Evolutionary conservation across 2,797 vertebrate genomes (phyloP).

Genomic region (Gymnocypris eckloni): DNA sequence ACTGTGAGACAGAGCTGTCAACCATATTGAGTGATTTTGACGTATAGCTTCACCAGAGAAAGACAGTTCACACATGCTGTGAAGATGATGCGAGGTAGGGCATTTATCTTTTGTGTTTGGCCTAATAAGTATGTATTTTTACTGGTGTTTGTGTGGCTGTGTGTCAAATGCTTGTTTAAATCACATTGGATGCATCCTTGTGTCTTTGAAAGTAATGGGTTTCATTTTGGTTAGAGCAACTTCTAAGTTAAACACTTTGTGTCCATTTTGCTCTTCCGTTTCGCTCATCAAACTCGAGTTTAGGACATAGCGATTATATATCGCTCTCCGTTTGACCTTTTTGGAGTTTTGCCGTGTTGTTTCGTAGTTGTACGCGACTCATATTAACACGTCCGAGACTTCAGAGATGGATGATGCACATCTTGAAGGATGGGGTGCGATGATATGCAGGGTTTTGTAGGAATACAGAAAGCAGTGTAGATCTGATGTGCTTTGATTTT

Average conservation of each 20-base stretch:
- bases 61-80: conserved; percentile 58
- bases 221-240: neutral
- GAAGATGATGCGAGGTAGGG: conserved; percentile 85
- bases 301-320: neutral
- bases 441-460: conserved; percentile 1
- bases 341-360: neutral
- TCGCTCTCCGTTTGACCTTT: neutral
- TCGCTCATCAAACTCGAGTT: neutral
- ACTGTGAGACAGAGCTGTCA: conserved; percentile 35
- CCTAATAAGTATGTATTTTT: conserved; percentile 27
- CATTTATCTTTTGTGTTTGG: conserved; percentile 58
- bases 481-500: conserved; percentile 5
- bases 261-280: neutral
- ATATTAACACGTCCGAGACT: conserved; percentile 35
- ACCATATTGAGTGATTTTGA: conserved; percentile 47
- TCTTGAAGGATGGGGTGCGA: neutral
- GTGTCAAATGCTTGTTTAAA: conserved; percentile 50
- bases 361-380: neutral
- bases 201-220: neutral
- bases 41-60: conserved; percentile 33
- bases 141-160: conserved; percentile 33
- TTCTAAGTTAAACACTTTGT: neutral
- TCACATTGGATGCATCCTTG: conserved; percentile 28
- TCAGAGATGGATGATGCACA: neutral
- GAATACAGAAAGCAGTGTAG: neutral